Evolutionary conservation across 2,797 vertebrate species (phyloP), one percentile per base, ranked within the genome.

Genomic region (Chanos chanos): DNA sequence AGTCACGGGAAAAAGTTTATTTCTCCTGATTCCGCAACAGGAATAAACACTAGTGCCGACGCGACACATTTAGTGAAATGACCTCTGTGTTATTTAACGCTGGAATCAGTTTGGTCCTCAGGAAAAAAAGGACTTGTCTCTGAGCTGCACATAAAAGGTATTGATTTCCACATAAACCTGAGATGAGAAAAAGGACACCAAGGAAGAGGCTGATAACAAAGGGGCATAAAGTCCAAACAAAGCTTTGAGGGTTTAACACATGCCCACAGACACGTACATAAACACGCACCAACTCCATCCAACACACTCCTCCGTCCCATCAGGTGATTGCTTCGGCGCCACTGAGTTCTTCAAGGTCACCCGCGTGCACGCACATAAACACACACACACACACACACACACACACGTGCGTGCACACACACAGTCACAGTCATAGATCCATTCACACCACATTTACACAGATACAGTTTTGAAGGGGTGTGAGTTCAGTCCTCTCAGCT

Each of bases 91-190:
- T 65, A 74, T 69, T 76, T 68, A 48, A 58, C 3, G 28, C 56
- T 31, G 33, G 60, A 64, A 77, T 82, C 77, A 76, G 79, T 78
- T 72, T 68, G n/a, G 61, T 66, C 48, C 57, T 8, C 9, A 47
- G 51, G 30, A 31, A 56, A 64, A 64, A 64, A 53, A 27, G n/a
- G 27, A 39, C 27, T 36, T 50, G 51, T 39, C 28, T 28, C 24
- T 37, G 40, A 28, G 21, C 9, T 15, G 44, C 40, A 52, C 31
- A 53, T 43, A 56, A 59, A 57, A 41, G 50, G 39, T 37, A 56
- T 62, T 51, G 53, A 72, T 51, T 49, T 66, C 49, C 24, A 45
- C 19, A 48, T 48, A 31, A 71, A 73, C 49, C 77, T 63, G 56
- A 65, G 70, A 64, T 30, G 28, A 43, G 48, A 60, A n/a, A 43